These are phyloP conservation scores for Ophonus ardosiacus DNA, from an alignment of 2,888 invertebrate species.

Conservation along the genomic window DNA sequence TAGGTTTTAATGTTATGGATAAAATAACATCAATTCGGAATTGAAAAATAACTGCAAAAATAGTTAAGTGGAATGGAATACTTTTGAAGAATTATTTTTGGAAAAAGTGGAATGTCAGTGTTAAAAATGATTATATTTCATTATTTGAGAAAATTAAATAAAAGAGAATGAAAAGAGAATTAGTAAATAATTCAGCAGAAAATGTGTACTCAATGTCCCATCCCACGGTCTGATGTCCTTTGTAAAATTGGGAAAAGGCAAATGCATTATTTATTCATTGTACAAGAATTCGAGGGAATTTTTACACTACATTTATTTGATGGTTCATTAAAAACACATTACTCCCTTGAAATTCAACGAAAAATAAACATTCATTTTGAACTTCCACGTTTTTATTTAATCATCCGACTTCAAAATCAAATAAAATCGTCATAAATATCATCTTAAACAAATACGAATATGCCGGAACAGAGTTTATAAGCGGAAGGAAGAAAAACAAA, in stretches of 20 bases:
- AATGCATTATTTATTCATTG: constrained; percentile 31
- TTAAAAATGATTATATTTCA: too few species aligned
- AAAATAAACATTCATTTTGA: constrained; percentile 26
- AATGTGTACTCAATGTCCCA: neutral
- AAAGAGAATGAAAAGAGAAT: neutral
- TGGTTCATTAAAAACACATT: constrained; percentile 41
- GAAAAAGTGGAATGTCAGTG: too few species aligned
- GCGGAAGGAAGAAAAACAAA: constrained; percentile 22
- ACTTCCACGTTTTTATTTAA: constrained; percentile 28
- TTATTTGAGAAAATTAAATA: neutral
- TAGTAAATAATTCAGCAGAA: neutral
- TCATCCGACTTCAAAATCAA: constrained; percentile 19
- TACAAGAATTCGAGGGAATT: constrained; percentile 26
- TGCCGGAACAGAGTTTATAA: neutral
- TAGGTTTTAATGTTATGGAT: too few species aligned
- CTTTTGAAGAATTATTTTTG: too few species aligned
- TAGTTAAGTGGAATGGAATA: too few species aligned
- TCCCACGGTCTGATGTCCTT: neutral
- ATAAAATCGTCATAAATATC: constrained; percentile 30
- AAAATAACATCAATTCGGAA: too few species aligned
- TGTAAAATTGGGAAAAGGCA: constrained; percentile 19
- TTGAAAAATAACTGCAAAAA: too few species aligned
- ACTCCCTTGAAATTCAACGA: neutral
- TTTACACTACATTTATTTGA: constrained; percentile 44
- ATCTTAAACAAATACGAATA: constrained; percentile 29